phyloP scores from a whole-genome alignment of 2,797 vertebrate genomes.

The Anolis apletophallus region DNA sequence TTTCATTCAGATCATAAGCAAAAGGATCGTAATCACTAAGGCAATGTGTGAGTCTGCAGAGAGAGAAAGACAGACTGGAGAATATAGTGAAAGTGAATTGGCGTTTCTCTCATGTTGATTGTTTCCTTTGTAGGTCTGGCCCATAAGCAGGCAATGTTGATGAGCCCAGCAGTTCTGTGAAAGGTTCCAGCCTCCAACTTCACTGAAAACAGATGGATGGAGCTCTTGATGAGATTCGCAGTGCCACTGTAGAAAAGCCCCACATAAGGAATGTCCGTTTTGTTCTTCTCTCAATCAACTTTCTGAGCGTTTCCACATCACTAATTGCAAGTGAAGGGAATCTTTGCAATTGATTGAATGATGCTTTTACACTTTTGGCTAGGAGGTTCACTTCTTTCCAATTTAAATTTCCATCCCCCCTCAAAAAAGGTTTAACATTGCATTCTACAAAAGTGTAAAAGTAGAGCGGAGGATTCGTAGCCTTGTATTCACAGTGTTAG shows the following conservation, averaged over 20 bases:
- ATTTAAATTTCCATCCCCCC: not conserved
- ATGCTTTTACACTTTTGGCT: not conserved
- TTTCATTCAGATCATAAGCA: no score
- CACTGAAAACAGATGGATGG: not conserved
- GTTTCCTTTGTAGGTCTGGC: not conserved
- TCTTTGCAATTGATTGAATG: not conserved
- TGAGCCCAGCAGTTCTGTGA: not conserved
- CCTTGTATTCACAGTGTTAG: no score
- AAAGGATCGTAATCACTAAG: no score
- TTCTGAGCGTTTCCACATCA: not conserved
- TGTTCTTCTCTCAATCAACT: not conserved
- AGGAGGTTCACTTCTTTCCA: not conserved
- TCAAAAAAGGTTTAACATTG: slow-evolving; percentile 2
- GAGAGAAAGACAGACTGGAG: no score
- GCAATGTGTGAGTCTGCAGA: no score
- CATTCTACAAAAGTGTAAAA: not conserved
- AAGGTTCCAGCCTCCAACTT: slow-evolving; percentile 2
- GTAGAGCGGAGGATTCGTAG: not conserved
- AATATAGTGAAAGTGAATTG: not conserved
- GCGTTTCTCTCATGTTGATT: not conserved
- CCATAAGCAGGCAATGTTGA: slow-evolving; percentile 4
- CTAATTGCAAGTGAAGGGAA: slow-evolving; percentile 10
- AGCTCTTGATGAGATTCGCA: slow-evolving; percentile 9
- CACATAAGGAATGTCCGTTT: slow-evolving; percentile 1
- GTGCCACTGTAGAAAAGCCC: not conserved